phyloP scores from a whole-genome alignment of 2,113 vertebrate genomes.

The Protomyctophum bolini region DNA sequence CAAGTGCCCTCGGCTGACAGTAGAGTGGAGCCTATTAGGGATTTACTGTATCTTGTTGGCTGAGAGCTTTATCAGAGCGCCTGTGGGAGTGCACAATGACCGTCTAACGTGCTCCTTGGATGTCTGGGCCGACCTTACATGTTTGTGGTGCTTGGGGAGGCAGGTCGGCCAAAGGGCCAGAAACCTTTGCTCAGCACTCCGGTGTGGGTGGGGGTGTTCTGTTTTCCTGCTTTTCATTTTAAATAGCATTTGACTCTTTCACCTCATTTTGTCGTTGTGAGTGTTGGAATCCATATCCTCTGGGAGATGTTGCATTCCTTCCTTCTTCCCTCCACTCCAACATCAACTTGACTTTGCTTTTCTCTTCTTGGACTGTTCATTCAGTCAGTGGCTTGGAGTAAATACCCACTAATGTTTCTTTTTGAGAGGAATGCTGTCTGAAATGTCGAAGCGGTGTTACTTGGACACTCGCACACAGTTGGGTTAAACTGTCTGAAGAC shows the following conservation, averaged over 20 bases:
- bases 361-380: not conserved
- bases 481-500: not conserved
- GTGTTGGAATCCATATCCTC: constrained; percentile 27
- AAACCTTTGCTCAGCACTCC: not conserved
- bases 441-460: not conserved
- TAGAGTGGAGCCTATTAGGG: constrained; percentile 29
- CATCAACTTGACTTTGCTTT: constrained; percentile 13
- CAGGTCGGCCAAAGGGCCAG: constrained; percentile 10
- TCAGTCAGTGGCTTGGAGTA: constrained; percentile 19
- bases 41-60: constrained; percentile 46
- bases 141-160: constrained; percentile 60
- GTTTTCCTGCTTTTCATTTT: constrained; percentile 24
- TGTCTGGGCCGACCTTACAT: constrained; percentile 21
- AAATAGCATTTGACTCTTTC: constrained; percentile 19
- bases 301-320: constrained; percentile 52
- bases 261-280: constrained; percentile 35
- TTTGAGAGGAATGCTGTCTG: constrained; percentile 9
- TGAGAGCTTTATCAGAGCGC: constrained; percentile 32
- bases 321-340: constrained; percentile 22
- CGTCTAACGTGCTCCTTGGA: constrained; percentile 8
- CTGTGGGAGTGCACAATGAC: constrained; percentile 38
- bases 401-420: constrained; percentile 9
- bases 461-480: not conserved
- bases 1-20: constrained; percentile 13
- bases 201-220: not conserved